Conservation (phyloP, 2,888 invertebrate species). For the Drosophila falleni region DNA sequence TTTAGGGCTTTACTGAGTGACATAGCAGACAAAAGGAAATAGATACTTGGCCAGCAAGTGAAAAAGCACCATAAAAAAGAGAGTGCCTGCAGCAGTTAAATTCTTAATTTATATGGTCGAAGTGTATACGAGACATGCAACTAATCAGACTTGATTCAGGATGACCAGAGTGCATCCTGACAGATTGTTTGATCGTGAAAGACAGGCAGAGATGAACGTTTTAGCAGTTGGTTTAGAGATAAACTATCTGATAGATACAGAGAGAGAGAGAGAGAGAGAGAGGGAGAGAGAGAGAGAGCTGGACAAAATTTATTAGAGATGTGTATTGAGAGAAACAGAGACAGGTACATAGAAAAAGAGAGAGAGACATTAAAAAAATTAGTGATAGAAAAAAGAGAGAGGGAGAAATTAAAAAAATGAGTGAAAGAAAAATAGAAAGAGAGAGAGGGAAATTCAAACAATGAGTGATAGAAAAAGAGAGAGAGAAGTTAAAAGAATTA, state of each 20-base stretch:
- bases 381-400: too few relatives aligned
- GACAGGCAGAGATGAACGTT: not conserved
- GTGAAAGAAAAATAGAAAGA: too few relatives aligned
- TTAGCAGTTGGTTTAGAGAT: not conserved
- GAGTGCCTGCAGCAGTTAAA: slow-evolving; percentile 11
- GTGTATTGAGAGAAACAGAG: not conserved
- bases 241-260: not conserved
- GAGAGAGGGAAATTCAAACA: too few relatives aligned
- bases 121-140: slow-evolving; percentile 8
- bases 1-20: not conserved
- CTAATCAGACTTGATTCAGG: slow-evolving; percentile 3
- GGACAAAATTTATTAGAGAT: not conserved
- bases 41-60: slow-evolving; percentile 1
- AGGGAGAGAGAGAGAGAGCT: too few relatives aligned
- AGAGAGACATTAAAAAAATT: not conserved
- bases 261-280: not conserved
- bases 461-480: too few relatives aligned
- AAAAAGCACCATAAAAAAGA: not conserved
- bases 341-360: not conserved
- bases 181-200: not conserved
- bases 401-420: too few relatives aligned
- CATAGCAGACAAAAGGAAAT: slow-evolving; percentile 5
- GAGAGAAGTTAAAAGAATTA: too few relatives aligned
- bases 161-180: slow-evolving; percentile 3
- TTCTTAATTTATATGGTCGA: slow-evolving; percentile 6